A percentile compares a stretch with the other conserved stretches of the same genome.
Conservation (phyloP, 2,797 vertebrate species). For the Pyrocephalus nanus region DNA sequence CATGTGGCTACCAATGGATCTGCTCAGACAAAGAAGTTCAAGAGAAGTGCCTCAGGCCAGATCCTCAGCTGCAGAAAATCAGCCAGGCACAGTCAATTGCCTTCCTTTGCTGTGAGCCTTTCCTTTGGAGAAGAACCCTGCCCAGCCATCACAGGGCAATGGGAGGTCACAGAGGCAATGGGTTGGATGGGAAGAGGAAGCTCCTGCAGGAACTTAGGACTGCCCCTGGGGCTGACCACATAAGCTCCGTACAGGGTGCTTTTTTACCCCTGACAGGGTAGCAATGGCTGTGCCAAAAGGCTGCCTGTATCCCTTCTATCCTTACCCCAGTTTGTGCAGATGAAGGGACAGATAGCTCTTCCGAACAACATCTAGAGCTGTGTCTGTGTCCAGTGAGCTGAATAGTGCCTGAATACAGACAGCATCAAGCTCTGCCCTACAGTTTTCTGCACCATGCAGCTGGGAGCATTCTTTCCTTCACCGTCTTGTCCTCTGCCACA, state of each 20-base stretch:
- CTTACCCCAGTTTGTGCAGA: background rate
- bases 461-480: background rate
- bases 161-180: background rate
- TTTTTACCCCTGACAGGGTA: background rate
- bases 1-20: constrained; percentile 56
- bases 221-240: background rate
- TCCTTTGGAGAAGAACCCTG: constrained; percentile 16
- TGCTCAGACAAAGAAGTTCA: constrained; percentile 61
- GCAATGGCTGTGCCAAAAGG: background rate
- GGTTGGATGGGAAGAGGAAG: background rate
- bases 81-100: background rate
- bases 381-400: background rate
- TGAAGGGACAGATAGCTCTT: background rate
- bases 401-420: background rate
- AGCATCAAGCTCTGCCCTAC: background rate
- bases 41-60: constrained; percentile 53
- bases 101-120: constrained; percentile 24
- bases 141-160: background rate
- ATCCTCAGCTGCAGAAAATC: constrained; percentile 66
- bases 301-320: background rate
- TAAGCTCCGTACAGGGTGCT: background rate
- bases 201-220: background rate
- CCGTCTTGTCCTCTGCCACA: background rate
- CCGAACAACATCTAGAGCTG: background rate
- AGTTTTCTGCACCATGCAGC: background rate